Percentiles rank a stretch among this genome's conserved stretches.
These are phyloP conservation scores for Pelmatolapia mariae DNA, from an alignment of 2,113 vertebrate species.

Conservation along the genomic window DNA sequence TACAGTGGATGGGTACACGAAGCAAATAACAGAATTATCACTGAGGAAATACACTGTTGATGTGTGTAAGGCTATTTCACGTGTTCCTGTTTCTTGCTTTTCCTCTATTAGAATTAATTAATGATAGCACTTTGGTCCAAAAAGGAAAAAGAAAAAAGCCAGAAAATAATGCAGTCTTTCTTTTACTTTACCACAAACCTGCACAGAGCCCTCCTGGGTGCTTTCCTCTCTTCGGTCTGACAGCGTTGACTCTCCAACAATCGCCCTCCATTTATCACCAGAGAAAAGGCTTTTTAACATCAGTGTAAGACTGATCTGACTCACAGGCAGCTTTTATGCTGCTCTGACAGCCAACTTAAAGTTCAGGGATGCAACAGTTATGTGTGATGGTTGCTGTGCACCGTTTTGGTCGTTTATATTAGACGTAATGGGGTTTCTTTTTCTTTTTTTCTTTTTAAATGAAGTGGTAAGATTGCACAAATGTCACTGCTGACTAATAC, in stretches of 20 bases:
- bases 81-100: background rate
- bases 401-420: background rate
- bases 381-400: background rate
- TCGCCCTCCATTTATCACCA: conserved; percentile 8
- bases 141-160: background rate
- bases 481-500: background rate
- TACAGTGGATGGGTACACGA: background rate
- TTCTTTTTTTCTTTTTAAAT: background rate
- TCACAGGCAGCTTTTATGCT: background rate
- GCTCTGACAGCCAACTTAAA: background rate
- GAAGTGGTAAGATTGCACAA: background rate
- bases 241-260: conserved; percentile 10
- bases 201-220: background rate
- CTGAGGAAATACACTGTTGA: background rate
- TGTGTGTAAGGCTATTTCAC: background rate
- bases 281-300: conserved; percentile 20
- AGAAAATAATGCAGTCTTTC: background rate
- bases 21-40: background rate
- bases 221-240: background rate
- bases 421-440: background rate
- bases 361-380: background rate
- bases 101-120: background rate
- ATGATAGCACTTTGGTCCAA: background rate
- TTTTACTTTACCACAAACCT: background rate
- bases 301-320: background rate